Base-by-base conservation (phyloP, 2,113 vertebrate species). In the Perca fluviatilis region DNA sequence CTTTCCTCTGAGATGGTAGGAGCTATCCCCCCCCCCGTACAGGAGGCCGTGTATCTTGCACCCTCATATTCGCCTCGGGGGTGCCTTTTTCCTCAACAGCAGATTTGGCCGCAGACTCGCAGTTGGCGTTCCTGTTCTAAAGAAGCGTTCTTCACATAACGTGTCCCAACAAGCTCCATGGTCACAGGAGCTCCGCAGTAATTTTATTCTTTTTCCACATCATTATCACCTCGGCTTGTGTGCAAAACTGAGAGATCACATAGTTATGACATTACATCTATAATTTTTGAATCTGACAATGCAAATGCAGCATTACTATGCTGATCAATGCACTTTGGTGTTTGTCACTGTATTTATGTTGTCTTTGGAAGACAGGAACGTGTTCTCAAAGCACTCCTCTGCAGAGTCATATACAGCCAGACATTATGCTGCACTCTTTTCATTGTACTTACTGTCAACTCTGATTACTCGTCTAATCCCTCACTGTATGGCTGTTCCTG, bases 141-240 rank as follows among this genome's bases (percentile, higher is more conserved):
- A 82, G 71, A 68, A 57, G 60, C 62, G 71, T 81, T 91, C 87
- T 51, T 80, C 84, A 67, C 71, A 66, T 49, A 75, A 75, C 91
- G 25, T 84, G 92, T 70, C 77, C 54, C 15, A 13, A 91, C 91
- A 90, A 11, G 92, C 65, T 79, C 27, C 79, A 63, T 66, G 79
- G 84, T 90, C 70, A 65, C 90, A 80, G 83, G 36, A 67, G 80
- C 82, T 78, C 87, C 1, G 72, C 56, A 43, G 69, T 71, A 53
- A 43, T 57, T 57, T 87, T 61, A 80, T 30, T 40, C 4, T 68
- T 62, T 77, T 80, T 78, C 88, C 85, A 86, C 89, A 76, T 90
- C 88, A 91, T 90, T 88, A 86, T 51, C 81, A 83, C 77, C 72
- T 77, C 1, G 3, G 70, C 60, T 51, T n/a, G 13, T 49, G 79